phyloP scores from a whole-genome alignment of 2,797 vertebrate species.

The Sebastes trivittatus region DNA sequence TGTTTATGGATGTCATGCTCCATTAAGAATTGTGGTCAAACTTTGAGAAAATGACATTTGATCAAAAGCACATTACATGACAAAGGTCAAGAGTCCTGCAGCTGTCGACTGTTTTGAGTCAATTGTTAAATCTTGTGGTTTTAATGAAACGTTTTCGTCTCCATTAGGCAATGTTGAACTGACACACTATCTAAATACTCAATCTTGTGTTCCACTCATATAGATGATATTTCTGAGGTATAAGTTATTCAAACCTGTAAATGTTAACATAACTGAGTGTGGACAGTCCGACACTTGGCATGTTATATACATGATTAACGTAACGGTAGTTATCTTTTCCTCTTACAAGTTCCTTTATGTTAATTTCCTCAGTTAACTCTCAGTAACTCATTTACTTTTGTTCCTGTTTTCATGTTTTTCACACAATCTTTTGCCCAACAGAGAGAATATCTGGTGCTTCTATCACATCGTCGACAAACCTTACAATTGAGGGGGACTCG shows the following conservation, averaged over 20 bases:
- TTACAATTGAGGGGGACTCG: constrained; percentile 8
- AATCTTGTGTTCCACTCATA: neutral
- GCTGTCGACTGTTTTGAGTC: neutral
- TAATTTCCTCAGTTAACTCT: no score
- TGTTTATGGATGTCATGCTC: neutral
- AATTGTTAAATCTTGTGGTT: neutral
- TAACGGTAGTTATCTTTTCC: neutral
- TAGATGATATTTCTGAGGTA: neutral
- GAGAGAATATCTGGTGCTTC: constrained; percentile 24
- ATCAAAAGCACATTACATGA: neutral
- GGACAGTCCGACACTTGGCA: no score
- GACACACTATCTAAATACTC: neutral
- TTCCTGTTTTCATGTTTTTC: neutral
- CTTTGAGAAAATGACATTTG: neutral
- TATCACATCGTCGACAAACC: constrained; percentile 8
- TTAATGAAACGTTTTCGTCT: neutral
- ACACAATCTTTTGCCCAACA: constrained; percentile 19
- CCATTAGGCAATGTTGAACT: neutral
- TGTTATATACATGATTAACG: neutral
- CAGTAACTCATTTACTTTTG: neutral
- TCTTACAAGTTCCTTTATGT: neutral
- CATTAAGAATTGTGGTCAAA: neutral
- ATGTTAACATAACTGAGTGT: no score
- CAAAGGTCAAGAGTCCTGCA: neutral
- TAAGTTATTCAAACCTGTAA: neutral